Percentiles rank a stretch among this genome's conserved stretches.
Conservation (phyloP, 2,888 invertebrate genomes). For the Cosmopolites sordidus region DNA sequence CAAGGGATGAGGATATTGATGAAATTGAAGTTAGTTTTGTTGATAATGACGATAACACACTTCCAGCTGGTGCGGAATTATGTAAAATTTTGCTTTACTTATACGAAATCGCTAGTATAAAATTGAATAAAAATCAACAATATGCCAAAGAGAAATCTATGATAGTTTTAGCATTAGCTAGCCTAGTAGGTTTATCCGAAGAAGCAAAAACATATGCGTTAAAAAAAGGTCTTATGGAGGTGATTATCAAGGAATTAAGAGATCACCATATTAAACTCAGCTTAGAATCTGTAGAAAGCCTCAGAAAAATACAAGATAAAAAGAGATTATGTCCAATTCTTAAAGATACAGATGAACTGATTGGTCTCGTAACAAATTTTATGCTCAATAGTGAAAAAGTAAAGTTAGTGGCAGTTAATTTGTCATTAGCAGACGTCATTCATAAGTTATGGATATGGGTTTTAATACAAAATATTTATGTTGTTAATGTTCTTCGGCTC, state of each 20-base stretch:
- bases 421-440: constrained; percentile 56
- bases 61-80: constrained; percentile 47
- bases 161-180: constrained; percentile 47
- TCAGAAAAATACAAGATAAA: constrained; percentile 46
- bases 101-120: constrained; percentile 47
- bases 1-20: constrained; percentile 12
- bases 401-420: constrained; percentile 55
- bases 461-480: constrained; percentile 54
- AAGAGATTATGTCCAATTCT: constrained; percentile 51
- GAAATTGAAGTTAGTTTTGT: constrained; percentile 30
- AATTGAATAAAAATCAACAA: constrained; percentile 35
- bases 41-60: constrained; percentile 24
- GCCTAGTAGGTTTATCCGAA: constrained; percentile 48
- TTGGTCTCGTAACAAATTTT: constrained; percentile 57
- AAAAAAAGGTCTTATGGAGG: constrained; percentile 40
- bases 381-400: constrained; percentile 54
- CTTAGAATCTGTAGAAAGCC: constrained; percentile 49
- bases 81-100: constrained; percentile 49
- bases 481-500: constrained; percentile 55
- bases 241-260: constrained; percentile 47
- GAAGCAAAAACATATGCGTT: constrained; percentile 50
- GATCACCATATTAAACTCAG: constrained; percentile 50
- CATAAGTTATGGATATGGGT: constrained; percentile 68
- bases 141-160: constrained; percentile 44
- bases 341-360: constrained; percentile 54